Conservation (phyloP, 2,113 vertebrate species). For the Corynorhinus townsendii region DNA sequence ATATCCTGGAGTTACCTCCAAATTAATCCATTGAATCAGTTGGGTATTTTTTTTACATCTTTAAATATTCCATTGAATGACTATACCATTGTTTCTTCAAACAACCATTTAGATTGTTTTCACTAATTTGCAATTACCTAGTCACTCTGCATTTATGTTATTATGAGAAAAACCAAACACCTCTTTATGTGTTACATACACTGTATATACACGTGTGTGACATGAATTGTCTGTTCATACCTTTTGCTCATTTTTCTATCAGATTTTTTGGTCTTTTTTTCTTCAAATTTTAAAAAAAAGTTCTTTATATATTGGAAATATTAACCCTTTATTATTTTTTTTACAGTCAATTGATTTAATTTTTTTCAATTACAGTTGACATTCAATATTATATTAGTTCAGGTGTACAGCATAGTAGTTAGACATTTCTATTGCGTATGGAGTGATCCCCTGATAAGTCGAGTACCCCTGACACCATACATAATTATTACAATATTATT, state of each 20-base stretch:
- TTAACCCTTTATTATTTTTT: too few species aligned
- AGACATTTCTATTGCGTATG: background rate
- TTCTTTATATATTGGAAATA: background rate
- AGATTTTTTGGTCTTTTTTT: background rate
- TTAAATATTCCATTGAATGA: background rate
- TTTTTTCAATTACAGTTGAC: background rate
- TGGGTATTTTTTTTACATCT: background rate
- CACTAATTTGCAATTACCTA: background rate
- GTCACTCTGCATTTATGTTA: background rate
- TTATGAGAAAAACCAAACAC: background rate
- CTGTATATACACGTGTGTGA: background rate
- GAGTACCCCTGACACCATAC: background rate
- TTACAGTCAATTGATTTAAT: background rate
- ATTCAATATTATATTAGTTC: background rate
- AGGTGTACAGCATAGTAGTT: background rate
- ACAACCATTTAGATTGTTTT: background rate
- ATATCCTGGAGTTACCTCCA: background rate
- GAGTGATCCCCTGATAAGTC: background rate
- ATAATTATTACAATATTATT: background rate
- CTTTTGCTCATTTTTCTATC: background rate
- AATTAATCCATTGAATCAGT: background rate
- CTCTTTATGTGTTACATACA: background rate
- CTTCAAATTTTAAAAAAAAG: background rate
- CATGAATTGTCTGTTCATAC: too few species aligned
- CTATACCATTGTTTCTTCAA: background rate